phyloP scores from a whole-genome alignment of 2,888 invertebrate genomes.

The Dicroscelio sp. region DNA sequence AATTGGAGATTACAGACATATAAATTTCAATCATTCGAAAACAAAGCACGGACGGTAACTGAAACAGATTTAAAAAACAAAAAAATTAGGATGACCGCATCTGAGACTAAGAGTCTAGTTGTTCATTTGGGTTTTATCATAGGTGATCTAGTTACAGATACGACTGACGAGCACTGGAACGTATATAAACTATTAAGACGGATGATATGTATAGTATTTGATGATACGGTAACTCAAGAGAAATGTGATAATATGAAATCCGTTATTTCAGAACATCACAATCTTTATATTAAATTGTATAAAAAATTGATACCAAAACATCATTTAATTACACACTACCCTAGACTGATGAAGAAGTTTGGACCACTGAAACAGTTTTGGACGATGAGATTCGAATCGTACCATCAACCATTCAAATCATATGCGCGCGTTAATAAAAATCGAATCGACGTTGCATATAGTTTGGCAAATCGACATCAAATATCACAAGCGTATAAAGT shows the following conservation, averaged over 20 bases:
- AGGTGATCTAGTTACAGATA: slow-evolving; percentile 42
- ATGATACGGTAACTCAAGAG: background rate
- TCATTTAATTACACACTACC: slow-evolving; percentile 47
- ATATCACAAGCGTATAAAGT: background rate
- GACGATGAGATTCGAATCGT: slow-evolving; percentile 42
- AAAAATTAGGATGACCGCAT: slow-evolving; percentile 40
- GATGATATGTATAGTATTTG: background rate
- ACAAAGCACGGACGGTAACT: slow-evolving; percentile 19
- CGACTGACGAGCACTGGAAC: too few species aligned
- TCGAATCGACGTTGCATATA: slow-evolving; percentile 2
- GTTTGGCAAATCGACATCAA: background rate
- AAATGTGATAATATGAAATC: background rate
- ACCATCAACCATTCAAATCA: slow-evolving; percentile 31
- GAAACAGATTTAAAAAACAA: slow-evolving; percentile 16
- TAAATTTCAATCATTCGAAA: slow-evolving; percentile 47
- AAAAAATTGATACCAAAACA: slow-evolving; percentile 50
- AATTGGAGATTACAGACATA: slow-evolving; percentile 29
- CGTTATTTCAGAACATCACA: slow-evolving; percentile 25
- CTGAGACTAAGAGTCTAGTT: slow-evolving; percentile 42
- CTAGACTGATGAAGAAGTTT: slow-evolving; percentile 40
- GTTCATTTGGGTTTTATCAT: slow-evolving; percentile 1
- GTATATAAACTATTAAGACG: background rate
- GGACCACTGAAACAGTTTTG: slow-evolving; percentile 38
- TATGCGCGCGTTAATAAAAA: background rate
- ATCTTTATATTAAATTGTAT: slow-evolving; percentile 18